Evolutionary conservation across 2,113 vertebrate species (phyloP), one percentile per base, ranked within the genome.

Genomic region (Tricholaema leucomelas): DNA sequence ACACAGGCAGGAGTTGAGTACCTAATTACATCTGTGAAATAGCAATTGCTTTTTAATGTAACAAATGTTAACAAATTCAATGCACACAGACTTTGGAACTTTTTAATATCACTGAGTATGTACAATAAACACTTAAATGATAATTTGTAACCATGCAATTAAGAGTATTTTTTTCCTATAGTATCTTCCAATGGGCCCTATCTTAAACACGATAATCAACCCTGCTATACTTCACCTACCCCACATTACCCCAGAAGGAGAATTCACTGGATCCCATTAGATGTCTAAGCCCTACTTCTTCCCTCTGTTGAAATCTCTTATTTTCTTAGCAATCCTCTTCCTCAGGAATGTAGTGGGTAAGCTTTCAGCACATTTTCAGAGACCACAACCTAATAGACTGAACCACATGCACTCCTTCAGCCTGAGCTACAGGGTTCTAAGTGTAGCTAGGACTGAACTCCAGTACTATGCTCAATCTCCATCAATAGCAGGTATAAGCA

Each of bases 21-120:
- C 20, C 19, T 77, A 85, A 92, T 81, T 82, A 52, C 74, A 85
- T 88, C 17, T 88, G 56, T 56, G 56, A 87, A 83, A n/a, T 71
- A 94, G 64, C 30, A 77, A 44, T 48, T 69, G 23, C 20, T 69
- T 81, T 44, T 75, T 64, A 36, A 66, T 28, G 18, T 78, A 72
- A 74, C 48, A 92, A 73, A 20, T 63, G 15, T 52, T 93, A 76
- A 73, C 35, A 88, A 85, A 94, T 77, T 48, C 42, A 89, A 64
- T 0, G 1, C 27, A 81, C 42, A 75, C 20, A 20, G 46, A 85
- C 73, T 75, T 59, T 44, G 12, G 48, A 70, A 65, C 30, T 67
- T 85, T 84, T 75, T 13, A 8, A 56, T n/a, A n/a, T 40, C 54
- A 65, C 31, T 15, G 10, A 59, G 38, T 75, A 65, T 12, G 42